Evolutionary conservation across 2,888 invertebrate genomes (phyloP).

Genomic region (Merodon equestris): DNA sequence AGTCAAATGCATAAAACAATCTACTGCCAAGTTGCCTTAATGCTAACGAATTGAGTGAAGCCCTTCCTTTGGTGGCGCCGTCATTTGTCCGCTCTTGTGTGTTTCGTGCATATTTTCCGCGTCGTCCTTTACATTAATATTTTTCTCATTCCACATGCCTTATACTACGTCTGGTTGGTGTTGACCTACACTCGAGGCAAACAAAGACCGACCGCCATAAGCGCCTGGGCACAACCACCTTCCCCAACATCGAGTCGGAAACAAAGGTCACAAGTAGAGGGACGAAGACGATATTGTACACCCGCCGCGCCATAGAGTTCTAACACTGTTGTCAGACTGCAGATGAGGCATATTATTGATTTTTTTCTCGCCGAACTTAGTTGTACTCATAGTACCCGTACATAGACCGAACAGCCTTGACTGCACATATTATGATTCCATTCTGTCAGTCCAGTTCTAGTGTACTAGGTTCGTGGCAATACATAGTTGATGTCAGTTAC

Average conservation of each 20-base stretch:
- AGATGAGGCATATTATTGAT: conserved; percentile 6
- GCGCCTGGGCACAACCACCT: not conserved
- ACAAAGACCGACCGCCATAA: not conserved
- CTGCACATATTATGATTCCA: conserved; percentile 20
- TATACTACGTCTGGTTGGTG: not conserved
- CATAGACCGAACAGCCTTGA: conserved; percentile 27
- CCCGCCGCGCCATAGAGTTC: too few relatives aligned
- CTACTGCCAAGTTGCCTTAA: not conserved
- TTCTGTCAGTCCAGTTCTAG: conserved; percentile 3
- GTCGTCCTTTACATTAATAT: conserved; percentile 1
- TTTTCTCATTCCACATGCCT: not conserved
- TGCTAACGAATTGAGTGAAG: too few relatives aligned
- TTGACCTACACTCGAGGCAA: conserved; percentile 12
- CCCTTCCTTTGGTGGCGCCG: too few relatives aligned
- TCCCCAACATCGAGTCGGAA: conserved; percentile 10
- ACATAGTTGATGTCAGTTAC: conserved; percentile 25
- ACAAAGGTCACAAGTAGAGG: not conserved
- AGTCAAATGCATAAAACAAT: conserved; percentile 27
- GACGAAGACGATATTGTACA: not conserved
- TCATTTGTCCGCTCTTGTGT: not conserved
- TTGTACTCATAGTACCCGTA: too few relatives aligned
- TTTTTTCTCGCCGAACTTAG: not conserved
- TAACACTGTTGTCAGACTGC: not conserved
- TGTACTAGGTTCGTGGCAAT: not conserved
- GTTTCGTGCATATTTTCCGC: not conserved